Conservation (phyloP, 2,888 invertebrate species). For the Apantesis nais region DNA sequence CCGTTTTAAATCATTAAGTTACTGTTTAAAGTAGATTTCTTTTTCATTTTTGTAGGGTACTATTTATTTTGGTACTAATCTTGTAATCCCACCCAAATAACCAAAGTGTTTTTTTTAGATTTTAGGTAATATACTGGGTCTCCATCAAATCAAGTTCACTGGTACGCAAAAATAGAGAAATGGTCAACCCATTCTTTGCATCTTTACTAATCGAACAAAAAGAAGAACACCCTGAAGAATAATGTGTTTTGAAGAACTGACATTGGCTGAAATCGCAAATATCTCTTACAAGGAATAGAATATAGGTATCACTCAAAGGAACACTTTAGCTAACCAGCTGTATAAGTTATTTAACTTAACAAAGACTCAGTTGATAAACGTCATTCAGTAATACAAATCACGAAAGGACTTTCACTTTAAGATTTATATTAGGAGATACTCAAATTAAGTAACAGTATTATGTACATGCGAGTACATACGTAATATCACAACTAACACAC, state of each 20-base stretch:
- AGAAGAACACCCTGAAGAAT: not conserved
- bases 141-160: not conserved
- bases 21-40: too few relatives aligned
- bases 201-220: too few relatives aligned
- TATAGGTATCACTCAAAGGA: not conserved
- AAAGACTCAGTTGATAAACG: not conserved
- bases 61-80: too few relatives aligned
- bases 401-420: not conserved
- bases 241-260: not conserved
- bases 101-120: not conserved
- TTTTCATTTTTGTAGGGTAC: too few relatives aligned
- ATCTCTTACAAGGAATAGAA: not conserved
- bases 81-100: too few relatives aligned
- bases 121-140: not conserved
- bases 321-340: not conserved
- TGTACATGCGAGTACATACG: not conserved
- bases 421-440: not conserved
- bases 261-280: not conserved
- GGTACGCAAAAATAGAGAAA: not conserved
- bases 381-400: not conserved
- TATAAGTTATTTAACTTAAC: not conserved
- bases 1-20: too few relatives aligned
- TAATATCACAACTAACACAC: not conserved
- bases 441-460: conserved; percentile 1
- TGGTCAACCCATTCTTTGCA: not conserved